Conservation (phyloP, 2,888 invertebrate species). For the Cantharis rufa region DNA sequence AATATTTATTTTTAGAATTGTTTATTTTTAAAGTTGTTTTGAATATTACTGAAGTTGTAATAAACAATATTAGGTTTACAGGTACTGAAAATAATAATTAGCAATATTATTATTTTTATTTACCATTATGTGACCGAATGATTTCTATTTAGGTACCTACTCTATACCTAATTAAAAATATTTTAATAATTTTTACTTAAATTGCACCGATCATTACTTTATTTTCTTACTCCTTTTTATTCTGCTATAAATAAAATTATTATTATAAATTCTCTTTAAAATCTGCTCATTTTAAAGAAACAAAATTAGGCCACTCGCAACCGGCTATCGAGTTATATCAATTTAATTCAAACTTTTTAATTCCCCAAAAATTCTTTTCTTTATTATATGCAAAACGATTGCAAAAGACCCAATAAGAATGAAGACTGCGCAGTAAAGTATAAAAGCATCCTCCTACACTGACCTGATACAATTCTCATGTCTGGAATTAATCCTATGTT, state of each 20-base stretch:
- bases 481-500: conserved; percentile 36
- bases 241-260: conserved; percentile 13
- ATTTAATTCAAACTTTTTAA: background rate
- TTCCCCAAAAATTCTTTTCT: background rate
- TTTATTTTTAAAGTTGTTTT: background rate
- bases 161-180: background rate
- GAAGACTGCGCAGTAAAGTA: conserved; percentile 21
- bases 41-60: background rate
- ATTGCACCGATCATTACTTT: background rate
- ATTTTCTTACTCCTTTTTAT: conserved; percentile 7
- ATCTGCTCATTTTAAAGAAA: background rate
- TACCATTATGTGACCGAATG: background rate
- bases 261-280: background rate
- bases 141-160: background rate
- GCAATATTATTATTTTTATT: background rate
- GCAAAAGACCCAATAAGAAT: conserved; percentile 20
- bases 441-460: conserved; percentile 30
- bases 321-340: conserved; percentile 1
- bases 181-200: background rate
- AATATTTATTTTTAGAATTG: background rate
- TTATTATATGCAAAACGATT: conserved; percentile 4
- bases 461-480: conserved; percentile 45
- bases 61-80: background rate
- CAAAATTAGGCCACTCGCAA: conserved; percentile 8
- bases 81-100: background rate